Evolutionary conservation across 2,113 vertebrate species (phyloP), one percentile per base, ranked within the genome.

Genomic region (Antigone vipio): DNA sequence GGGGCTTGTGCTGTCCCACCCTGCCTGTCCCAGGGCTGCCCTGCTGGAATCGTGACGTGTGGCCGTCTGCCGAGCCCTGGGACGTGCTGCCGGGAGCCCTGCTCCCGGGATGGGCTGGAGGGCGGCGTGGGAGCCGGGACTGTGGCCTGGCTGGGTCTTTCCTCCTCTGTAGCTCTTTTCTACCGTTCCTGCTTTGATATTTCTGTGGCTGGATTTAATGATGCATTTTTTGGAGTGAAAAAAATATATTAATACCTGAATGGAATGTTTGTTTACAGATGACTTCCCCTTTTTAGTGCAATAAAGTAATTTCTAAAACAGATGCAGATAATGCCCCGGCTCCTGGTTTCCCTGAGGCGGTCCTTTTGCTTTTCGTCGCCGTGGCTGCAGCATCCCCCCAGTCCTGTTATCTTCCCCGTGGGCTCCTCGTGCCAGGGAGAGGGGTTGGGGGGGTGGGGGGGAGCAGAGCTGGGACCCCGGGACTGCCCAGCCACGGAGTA

Each of bases 261-360:
- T 95, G 85, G 95, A 96, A 86, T 98, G 97, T 97, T 96, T 98
- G 96, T 98, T 98, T 97, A 97, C 96, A 94, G 91, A 94, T 74
- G 8, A 95, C 59, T 75, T 90, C 44, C 79, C 89, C 96, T 98
- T 98, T 98, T 93, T 95, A 97, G 98, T 97, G 96, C 94, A 98
- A 97, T 98, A 98, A 98, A 98, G 97, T 96, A 1, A 91, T 98
- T 97, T 97, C 80, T 53, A 95, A 97, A 94, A 76, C 93, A 92
- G 50, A 76, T 19, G 32, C 5, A 40, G 67, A 59, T 18, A 73
- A 49, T 87, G 52, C n/a, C 24, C 30, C 3, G 30, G 68, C 95
- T 94, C 72, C 40, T 92, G 78, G 3, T 83, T 89, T 79, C 44
- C 77, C 75, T 0, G 0, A 15, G 72, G 18, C 2, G 2, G 50